A percentile compares a stretch with the other conserved stretches of the same genome.
Conservation (phyloP, 2,113 vertebrate genomes). For the Bolborhynchus lineola region DNA sequence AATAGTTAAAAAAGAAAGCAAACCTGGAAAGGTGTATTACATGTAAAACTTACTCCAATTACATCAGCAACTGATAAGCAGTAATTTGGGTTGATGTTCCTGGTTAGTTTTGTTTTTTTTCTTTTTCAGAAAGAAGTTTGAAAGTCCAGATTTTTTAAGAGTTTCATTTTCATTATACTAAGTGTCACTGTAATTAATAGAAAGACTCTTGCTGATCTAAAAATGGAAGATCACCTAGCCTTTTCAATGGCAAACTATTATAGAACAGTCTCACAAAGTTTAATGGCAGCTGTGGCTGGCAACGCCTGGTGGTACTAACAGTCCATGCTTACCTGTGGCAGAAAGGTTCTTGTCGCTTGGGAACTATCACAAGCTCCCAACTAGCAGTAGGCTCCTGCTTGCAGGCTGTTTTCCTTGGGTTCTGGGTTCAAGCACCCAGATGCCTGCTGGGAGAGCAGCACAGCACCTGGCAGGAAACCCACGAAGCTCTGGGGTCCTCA, state of each 20-base stretch:
- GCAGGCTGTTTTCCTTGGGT: rapidly evolving
- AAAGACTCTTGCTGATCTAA: background rate
- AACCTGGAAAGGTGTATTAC: background rate
- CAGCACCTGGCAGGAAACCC: background rate
- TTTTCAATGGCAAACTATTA: background rate
- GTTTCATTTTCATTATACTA: background rate
- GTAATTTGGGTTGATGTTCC: background rate
- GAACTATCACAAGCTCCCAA: background rate
- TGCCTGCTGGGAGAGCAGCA: background rate
- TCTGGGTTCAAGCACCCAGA: background rate
- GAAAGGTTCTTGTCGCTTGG: rapidly evolving
- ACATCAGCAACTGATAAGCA: background rate
- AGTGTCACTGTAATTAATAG: background rate
- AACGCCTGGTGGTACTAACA: rapidly evolving
- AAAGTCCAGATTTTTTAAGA: background rate
- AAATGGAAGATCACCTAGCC: background rate
- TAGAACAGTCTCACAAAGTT: background rate
- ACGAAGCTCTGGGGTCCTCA: background rate
- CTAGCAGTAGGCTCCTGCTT: background rate
- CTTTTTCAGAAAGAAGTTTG: background rate
- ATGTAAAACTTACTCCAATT: background rate
- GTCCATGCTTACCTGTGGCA: rapidly evolving
- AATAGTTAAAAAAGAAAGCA: background rate
- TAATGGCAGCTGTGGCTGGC: background rate
- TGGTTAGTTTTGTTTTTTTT: background rate